These are phyloP conservation scores for Sinhomidia bicolor DNA, from an alignment of 2,888 invertebrate genomes.

Conservation along the genomic window DNA sequence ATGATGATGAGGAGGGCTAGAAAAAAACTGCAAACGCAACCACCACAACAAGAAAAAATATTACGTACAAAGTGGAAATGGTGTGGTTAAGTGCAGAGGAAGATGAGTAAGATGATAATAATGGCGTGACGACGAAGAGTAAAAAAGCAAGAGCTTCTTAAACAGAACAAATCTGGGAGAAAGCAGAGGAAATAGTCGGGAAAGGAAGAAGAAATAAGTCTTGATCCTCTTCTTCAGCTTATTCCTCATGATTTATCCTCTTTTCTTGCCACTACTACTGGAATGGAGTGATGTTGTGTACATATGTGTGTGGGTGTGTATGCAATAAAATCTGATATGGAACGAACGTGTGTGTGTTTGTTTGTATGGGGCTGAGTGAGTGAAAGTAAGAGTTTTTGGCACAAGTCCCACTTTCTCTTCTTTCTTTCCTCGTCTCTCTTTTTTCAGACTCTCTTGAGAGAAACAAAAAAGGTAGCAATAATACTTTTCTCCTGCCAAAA, in stretches of 20 bases:
- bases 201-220: neutral
- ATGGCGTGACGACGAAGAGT: conserved; percentile 13
- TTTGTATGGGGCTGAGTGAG: neutral
- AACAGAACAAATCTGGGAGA: neutral
- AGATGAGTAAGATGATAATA: conserved; percentile 4
- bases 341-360: neutral
- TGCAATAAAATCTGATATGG: neutral
- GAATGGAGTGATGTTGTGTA: neutral
- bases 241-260: conserved; percentile 47
- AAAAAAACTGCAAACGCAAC: conserved; percentile 2
- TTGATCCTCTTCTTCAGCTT: conserved; percentile 18
- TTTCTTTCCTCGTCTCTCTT: neutral
- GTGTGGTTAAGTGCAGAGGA: conserved; percentile 12
- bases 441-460: conserved; percentile 25
- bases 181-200: too few relatives aligned
- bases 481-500: too few relatives aligned
- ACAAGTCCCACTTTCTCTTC: conserved; percentile 24
- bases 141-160: conserved; percentile 30
- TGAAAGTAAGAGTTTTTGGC: conserved; percentile 46
- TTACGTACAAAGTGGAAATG: neutral
- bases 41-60: neutral
- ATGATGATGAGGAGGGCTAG: neutral
- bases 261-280: too few relatives aligned
- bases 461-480: conserved; percentile 19
- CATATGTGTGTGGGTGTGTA: neutral